Evolutionary conservation across 2,888 invertebrate genomes (phyloP), one percentile per base, ranked within the genome.

Genomic region (Agrochola macilenta): DNA sequence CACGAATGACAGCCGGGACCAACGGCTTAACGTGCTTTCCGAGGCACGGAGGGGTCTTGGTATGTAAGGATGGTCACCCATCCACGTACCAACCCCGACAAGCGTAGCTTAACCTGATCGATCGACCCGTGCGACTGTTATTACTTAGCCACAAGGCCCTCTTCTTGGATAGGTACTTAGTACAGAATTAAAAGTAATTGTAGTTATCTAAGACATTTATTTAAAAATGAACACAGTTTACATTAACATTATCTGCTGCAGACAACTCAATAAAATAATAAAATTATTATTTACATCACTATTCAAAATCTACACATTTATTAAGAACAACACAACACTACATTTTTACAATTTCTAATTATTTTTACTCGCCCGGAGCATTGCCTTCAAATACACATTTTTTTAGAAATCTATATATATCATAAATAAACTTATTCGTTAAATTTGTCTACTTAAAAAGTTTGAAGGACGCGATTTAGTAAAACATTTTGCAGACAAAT

Each of bases 181-280:
- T 39, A 61, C 7, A 66, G 9, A 3, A 61, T 65, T 35, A 77
- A 77, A 73, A 71, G 17, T 2, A 26, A 30, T 12, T 7, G 39
- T 66, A 69, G 79, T 90, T 91, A 88, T 91, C 94, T 95, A 95
- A 93, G 89, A 96, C 95, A 94, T 95, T 95, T 95, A 96, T 95
- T 95, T 92, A 93, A 90, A 93, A 95, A 94, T 96, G 96, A 96
- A 95, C 96, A 96, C 96, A 96, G 94, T 95, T 93, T 94, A 95
- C 93, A 91, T 88, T 92, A 85, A 91, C 82, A 91, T 92, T 90
- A 89, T 91, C 89, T 90, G 91, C 91, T 93, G 88, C 89, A 89
- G 91, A 83, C 90, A 90, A 90, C 88, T 89, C 88, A 89, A 83
- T 89, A 87, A 81, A 89, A 77, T 81, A 87, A 86, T 78, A 78